phyloP scores from a whole-genome alignment of 1,140 invertebrate genomes.

The Papilio aristodemus region DNA sequence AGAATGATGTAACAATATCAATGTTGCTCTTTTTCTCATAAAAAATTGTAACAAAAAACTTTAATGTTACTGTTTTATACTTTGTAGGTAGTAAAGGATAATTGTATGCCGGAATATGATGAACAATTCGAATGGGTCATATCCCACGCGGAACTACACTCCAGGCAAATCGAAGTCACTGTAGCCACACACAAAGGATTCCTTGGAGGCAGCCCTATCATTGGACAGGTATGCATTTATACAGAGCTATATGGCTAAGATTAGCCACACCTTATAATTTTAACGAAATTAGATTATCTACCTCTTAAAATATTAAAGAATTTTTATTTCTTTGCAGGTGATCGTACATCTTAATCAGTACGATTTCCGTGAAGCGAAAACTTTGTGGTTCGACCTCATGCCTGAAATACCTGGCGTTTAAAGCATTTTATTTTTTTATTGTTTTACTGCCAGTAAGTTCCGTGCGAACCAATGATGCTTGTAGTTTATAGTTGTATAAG shows the following conservation, averaged over 20 bases:
- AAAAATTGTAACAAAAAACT: not conserved
- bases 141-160: constrained; percentile 87
- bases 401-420: constrained; percentile 73
- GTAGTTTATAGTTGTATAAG: not conserved
- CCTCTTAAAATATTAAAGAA: constrained; percentile 12
- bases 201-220: constrained; percentile 88
- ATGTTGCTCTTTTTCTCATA: too few species aligned
- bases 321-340: constrained; percentile 76
- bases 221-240: constrained; percentile 85
- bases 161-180: constrained; percentile 88
- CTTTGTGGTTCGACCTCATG: constrained; percentile 86
- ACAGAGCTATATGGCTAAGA: not conserved
- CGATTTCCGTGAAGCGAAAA: constrained; percentile 84
- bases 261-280: too few species aligned
- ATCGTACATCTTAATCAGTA: constrained; percentile 84
- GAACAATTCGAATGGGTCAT: constrained; percentile 93
- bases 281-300: too few species aligned
- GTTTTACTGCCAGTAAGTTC: not conserved
- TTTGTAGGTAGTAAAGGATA: constrained; percentile 88
- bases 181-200: constrained; percentile 92
- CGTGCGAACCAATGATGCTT: not conserved
- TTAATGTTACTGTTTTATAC: constrained; percentile 6
- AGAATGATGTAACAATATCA: too few species aligned
- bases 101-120: constrained; percentile 94
- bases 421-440: constrained; percentile 4